Conservation (phyloP, 2,113 vertebrate genomes). For the Psettodes erumei region DNA sequence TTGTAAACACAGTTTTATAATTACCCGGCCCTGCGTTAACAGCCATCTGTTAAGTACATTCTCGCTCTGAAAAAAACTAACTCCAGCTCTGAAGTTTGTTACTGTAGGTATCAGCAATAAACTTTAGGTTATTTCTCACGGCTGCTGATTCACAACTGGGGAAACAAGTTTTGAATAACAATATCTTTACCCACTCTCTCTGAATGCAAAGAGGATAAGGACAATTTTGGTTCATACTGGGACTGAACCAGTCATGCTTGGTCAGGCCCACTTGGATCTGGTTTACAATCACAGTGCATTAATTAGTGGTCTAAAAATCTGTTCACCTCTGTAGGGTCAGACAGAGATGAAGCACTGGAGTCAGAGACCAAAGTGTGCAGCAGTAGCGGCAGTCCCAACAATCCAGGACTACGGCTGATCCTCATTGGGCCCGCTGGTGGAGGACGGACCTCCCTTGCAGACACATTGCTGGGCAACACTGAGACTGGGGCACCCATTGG, state of each 20-base stretch:
- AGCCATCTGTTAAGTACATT: background rate
- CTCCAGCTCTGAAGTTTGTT: background rate
- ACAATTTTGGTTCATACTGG: background rate
- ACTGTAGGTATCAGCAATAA: background rate
- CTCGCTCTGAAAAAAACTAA: no score
- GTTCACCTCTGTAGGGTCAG: conserved; percentile 43
- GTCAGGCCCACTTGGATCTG: background rate
- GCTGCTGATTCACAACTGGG: background rate
- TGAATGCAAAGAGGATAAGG: no score
- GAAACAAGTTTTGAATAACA: background rate
- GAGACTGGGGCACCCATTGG: background rate
- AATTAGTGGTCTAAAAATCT: background rate
- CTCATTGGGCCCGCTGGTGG: conserved; percentile 66
- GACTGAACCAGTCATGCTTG: background rate
- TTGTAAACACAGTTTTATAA: background rate
- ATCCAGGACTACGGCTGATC: conserved; percentile 66
- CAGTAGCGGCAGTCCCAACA: background rate
- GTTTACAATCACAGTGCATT: background rate
- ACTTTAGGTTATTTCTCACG: background rate
- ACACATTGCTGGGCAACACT: conserved; percentile 56
- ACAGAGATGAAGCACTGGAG: conserved; percentile 5
- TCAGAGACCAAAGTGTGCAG: background rate
- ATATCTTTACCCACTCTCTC: background rate
- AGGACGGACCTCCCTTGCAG: conserved; percentile 55
- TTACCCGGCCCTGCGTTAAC: background rate